Conservation (phyloP, 2,797 vertebrate species). For the Enteromius afrohamiltoni region DNA sequence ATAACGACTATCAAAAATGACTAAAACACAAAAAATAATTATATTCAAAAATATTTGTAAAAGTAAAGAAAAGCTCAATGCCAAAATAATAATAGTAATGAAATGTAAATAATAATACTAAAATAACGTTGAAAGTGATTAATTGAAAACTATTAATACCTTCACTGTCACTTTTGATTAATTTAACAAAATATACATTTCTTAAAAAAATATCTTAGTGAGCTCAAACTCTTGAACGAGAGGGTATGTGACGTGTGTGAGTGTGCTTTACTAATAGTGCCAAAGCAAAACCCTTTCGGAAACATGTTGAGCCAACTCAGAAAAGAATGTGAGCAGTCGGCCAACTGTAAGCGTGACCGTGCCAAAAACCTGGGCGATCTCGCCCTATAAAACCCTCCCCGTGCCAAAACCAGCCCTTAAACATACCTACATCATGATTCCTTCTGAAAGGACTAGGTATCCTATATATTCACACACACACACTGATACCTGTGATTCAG, state of each 20-base stretch:
- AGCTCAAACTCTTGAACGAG: not conserved
- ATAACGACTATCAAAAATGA: not conserved
- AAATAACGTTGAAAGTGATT: not conserved
- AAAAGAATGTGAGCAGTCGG: conserved; percentile 32
- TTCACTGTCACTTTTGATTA: not conserved
- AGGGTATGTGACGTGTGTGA: not conserved
- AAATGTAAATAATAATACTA: not conserved
- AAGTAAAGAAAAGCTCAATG: not conserved
- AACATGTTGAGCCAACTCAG: conserved; percentile 41
- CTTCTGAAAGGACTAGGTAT: not conserved
- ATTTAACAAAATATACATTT: not conserved
- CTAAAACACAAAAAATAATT: not conserved
- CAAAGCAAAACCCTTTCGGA: conserved; percentile 55
- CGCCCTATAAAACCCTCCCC: not conserved
- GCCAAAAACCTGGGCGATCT: conserved; percentile 34
- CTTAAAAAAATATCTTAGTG: not conserved
- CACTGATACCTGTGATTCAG: not conserved
- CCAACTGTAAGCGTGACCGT: conserved; percentile 28
- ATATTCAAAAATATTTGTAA: not conserved
- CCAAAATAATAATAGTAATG: not conserved
- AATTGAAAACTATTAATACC: not conserved
- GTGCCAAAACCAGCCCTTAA: not conserved
- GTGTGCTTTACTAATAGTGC: not conserved
- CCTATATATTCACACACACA: conserved; percentile 30
- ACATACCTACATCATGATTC: not conserved